Evolutionary conservation across 2,888 invertebrate species (phyloP).

Genomic region (Unio delphinus): DNA sequence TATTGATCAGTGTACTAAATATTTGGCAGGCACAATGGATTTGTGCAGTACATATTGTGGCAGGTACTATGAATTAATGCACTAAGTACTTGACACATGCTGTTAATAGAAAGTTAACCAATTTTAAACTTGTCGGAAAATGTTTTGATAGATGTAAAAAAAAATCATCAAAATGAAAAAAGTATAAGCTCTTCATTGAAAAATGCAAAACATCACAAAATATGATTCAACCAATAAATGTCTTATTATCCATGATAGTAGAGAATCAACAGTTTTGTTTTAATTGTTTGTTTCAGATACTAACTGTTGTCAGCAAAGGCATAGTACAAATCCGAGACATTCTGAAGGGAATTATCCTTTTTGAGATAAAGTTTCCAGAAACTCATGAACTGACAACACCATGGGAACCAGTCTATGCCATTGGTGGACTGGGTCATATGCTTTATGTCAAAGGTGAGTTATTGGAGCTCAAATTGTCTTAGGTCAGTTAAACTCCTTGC

Average conservation of each 20-base stretch:
- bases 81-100: too few relatives aligned
- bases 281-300: slow-evolving; percentile 35
- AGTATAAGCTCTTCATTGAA: neutral
- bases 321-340: slow-evolving; percentile 56
- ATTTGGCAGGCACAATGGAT: too few relatives aligned
- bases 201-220: neutral
- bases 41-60: too few relatives aligned
- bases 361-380: slow-evolving; percentile 53
- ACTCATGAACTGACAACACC: slow-evolving; percentile 52
- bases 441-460: slow-evolving; percentile 61
- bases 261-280: neutral
- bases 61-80: too few relatives aligned
- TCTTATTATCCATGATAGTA: neutral
- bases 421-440: slow-evolving; percentile 54
- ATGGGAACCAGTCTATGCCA: slow-evolving; percentile 62
- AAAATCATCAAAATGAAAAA: neutral
- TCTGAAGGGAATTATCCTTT: slow-evolving; percentile 48
- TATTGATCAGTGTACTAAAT: too few relatives aligned
- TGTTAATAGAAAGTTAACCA: too few relatives aligned
- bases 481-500: too few relatives aligned
- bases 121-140: too few relatives aligned
- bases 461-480: neutral
- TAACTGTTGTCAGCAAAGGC: slow-evolving; percentile 53
- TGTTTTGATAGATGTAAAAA: neutral
- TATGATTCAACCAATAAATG: too few relatives aligned